phyloP scores from a whole-genome alignment of 2,888 invertebrate species.

The Cantharis lateralis region DNA sequence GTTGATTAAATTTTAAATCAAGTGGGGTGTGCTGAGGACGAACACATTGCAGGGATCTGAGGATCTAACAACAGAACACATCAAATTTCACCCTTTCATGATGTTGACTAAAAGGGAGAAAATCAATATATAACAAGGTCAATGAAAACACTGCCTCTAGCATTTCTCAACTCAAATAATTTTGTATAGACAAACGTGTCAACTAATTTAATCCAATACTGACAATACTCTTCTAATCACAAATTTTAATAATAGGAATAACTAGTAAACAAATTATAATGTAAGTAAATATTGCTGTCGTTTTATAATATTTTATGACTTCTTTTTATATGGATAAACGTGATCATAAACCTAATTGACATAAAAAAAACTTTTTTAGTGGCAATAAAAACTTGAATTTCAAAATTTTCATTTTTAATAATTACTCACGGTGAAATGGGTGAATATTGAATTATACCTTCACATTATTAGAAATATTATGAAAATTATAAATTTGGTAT shows the following conservation, averaged over 20 bases:
- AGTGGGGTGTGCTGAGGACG: slow-evolving; percentile 28
- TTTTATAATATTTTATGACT: neutral
- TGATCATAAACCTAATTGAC: neutral
- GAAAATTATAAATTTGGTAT: neutral
- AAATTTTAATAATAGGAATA: neutral
- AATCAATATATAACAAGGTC: slow-evolving; percentile 50
- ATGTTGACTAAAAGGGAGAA: slow-evolving; percentile 37
- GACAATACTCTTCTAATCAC: neutral
- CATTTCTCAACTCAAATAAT: slow-evolving; percentile 35
- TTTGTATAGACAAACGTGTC: neutral
- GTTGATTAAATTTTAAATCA: slow-evolving; percentile 22
- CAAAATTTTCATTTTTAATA: neutral
- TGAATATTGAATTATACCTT: neutral
- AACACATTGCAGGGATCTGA: slow-evolving; percentile 37
- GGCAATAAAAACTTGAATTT: neutral
- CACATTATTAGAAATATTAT: neutral
- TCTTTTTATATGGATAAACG: neutral
- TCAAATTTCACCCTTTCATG: slow-evolving; percentile 42
- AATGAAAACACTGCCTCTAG: slow-evolving; percentile 31
- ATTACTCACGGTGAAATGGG: neutral
- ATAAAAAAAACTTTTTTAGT: neutral
- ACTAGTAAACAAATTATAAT: neutral
- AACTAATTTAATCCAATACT: neutral
- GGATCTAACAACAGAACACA: slow-evolving; percentile 39
- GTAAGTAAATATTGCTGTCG: neutral